Conservation (phyloP, 2,888 invertebrate species). For the Lithophane semibrunnea region DNA sequence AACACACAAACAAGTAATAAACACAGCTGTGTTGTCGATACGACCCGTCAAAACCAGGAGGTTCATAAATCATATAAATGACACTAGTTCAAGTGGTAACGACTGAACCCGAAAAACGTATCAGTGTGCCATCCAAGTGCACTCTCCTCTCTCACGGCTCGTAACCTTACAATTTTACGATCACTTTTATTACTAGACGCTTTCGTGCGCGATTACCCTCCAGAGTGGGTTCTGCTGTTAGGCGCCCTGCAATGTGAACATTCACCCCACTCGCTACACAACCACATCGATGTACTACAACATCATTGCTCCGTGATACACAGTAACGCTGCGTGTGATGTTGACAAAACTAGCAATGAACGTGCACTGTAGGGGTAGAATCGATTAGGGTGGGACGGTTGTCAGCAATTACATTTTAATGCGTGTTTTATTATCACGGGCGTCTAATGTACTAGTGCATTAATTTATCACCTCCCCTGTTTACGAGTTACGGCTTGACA, state of each 20-base stretch:
- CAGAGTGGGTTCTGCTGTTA: slow-evolving; percentile 90
- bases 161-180: slow-evolving; percentile 90
- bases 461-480: slow-evolving; percentile 89
- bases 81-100: slow-evolving; percentile 73
- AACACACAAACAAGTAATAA: slow-evolving; percentile 17
- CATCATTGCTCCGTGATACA: slow-evolving; percentile 76
- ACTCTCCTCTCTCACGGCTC: slow-evolving; percentile 86
- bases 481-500: slow-evolving; percentile 88
- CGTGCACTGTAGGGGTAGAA: slow-evolving; percentile 15
- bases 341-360: slow-evolving; percentile 70
- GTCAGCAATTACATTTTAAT: slow-evolving; percentile 89
- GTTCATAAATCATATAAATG: slow-evolving; percentile 81
- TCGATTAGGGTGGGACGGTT: slow-evolving; percentile 69
- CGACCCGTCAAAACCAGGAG: slow-evolving; percentile 76
- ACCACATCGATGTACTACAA: slow-evolving; percentile 65
- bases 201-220: slow-evolving; percentile 91
- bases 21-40: slow-evolving; percentile 40
- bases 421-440: slow-evolving; percentile 89
- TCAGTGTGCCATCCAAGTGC: slow-evolving; percentile 88
- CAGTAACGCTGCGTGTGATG: neutral
- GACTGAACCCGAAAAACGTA: slow-evolving; percentile 85
- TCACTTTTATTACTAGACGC: slow-evolving; percentile 90
- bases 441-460: slow-evolving; percentile 89
- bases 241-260: slow-evolving; percentile 79
- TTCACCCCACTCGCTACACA: slow-evolving; percentile 71